Evolutionary conservation across 2,797 vertebrate genomes (phyloP).

Genomic region (Enteromius anoplus): DNA sequence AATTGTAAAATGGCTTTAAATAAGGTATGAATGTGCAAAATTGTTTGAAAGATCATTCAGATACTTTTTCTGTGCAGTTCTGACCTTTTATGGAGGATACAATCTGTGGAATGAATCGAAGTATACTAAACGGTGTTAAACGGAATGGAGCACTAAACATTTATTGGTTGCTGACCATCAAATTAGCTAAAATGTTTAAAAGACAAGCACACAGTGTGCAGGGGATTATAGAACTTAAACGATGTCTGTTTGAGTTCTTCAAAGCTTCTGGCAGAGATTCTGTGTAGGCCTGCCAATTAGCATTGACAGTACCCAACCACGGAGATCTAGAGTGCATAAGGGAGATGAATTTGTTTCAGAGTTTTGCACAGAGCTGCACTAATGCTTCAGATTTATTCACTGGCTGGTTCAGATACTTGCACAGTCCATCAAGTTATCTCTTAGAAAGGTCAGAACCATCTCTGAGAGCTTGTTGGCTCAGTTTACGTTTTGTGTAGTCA

Average conservation of each 20-base stretch:
- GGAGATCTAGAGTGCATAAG: conserved; percentile 9
- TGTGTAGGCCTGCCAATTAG: neutral
- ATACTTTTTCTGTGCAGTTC: neutral
- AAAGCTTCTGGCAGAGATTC: neutral
- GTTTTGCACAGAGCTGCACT: conserved; percentile 13
- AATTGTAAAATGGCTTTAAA: neutral
- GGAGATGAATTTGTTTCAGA: neutral
- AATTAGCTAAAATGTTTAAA: conserved; percentile 18
- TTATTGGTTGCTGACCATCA: neutral
- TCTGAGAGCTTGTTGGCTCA: conserved; percentile 1
- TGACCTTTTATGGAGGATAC: neutral
- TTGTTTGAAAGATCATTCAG: neutral
- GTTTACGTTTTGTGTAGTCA: conserved; percentile 15
- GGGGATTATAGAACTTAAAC: neutral
- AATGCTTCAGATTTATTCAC: conserved; percentile 15
- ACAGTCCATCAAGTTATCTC: neutral
- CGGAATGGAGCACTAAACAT: neutral
- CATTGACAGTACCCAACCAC: neutral
- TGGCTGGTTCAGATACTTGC: conserved; percentile 4
- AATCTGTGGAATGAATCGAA: neutral
- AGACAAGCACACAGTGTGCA: neutral
- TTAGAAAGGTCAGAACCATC: conserved; percentile 13
- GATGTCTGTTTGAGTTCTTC: neutral
- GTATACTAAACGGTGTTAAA: neutral
- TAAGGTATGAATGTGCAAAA: neutral